A percentile compares a stretch with the other conserved stretches of the same genome.
These are phyloP conservation scores for Calameuta filiformis DNA, from an alignment of 2,888 invertebrate genomes.

Conservation along the genomic window DNA sequence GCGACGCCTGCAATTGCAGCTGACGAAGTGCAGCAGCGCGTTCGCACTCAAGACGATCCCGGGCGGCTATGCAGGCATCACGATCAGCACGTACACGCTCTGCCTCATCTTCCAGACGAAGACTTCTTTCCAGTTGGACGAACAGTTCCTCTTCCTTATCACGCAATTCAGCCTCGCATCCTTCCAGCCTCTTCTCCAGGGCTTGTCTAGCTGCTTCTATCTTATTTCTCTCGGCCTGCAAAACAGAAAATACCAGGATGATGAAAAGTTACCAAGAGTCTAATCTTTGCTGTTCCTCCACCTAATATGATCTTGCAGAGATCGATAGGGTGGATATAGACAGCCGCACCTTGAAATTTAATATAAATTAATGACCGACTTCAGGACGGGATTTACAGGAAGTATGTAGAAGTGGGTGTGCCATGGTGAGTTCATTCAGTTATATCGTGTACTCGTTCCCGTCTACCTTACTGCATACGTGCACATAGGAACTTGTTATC, in stretches of 20 bases:
- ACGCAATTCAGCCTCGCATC: slow-evolving; percentile 69
- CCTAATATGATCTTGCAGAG: not conserved
- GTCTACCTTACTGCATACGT: not conserved
- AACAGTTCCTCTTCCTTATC: slow-evolving; percentile 74
- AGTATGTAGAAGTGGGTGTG: slow-evolving; percentile 26
- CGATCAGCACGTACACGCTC: slow-evolving; percentile 54
- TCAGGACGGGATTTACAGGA: slow-evolving; percentile 25
- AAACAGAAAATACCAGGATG: slow-evolving; percentile 19
- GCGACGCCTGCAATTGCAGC: slow-evolving; percentile 70
- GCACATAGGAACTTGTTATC: not conserved
- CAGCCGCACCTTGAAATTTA: slow-evolving; percentile 34
- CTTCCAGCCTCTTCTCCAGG: slow-evolving; percentile 69
- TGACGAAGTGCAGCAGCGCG: slow-evolving; percentile 60
- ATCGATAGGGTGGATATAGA: not conserved
- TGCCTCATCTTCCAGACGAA: slow-evolving; percentile 70
- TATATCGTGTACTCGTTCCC: not conserved
- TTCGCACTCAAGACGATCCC: slow-evolving; percentile 54
- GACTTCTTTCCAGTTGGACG: slow-evolving; percentile 70
- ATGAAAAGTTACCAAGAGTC: not conserved
- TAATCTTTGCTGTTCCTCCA: not conserved
- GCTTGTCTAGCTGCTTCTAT: slow-evolving; percentile 68
- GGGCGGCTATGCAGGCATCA: slow-evolving; percentile 50
- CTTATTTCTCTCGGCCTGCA: slow-evolving; percentile 71
- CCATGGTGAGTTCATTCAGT: slow-evolving; percentile 11
- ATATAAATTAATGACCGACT: slow-evolving; percentile 31